A percentile compares a stretch with the other conserved stretches of the same genome.
phyloP scores from a whole-genome alignment of 2,888 invertebrate genomes.

The Xanthia icteritia region DNA sequence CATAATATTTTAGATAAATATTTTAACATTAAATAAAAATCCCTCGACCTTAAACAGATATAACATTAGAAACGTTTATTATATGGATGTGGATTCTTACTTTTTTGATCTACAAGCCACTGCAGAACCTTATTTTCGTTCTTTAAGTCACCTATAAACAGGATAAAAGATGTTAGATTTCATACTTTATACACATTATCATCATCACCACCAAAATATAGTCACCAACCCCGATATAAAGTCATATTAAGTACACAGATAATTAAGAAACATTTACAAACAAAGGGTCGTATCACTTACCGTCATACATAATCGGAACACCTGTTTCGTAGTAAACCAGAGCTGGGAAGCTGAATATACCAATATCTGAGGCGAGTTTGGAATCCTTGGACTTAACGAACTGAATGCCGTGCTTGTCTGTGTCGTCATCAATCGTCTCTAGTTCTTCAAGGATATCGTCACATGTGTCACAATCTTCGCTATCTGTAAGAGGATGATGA shows the following conservation, averaged over 20 bases:
- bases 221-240: slow-evolving; percentile 15
- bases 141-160: slow-evolving; percentile 97
- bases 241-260: slow-evolving; percentile 37
- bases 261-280: slow-evolving; percentile 23
- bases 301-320: slow-evolving; percentile 98
- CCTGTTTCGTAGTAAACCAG: slow-evolving; percentile 98
- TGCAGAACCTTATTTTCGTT: slow-evolving; percentile 98
- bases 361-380: slow-evolving; percentile 96
- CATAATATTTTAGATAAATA: slow-evolving; percentile 68
- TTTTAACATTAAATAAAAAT: slow-evolving; percentile 66
- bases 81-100: slow-evolving; percentile 94
- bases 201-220: slow-evolving; percentile 18
- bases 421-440: slow-evolving; percentile 97
- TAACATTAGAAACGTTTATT: slow-evolving; percentile 76
- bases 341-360: slow-evolving; percentile 97
- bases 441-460: slow-evolving; percentile 96
- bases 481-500: slow-evolving; percentile 89
- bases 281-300: slow-evolving; percentile 90
- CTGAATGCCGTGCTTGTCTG: slow-evolving; percentile 97
- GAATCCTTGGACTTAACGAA: slow-evolving; percentile 98
- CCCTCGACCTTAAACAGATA: slow-evolving; percentile 62
- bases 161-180: slow-evolving; percentile 76
- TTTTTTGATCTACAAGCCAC: slow-evolving; percentile 98
- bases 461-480: slow-evolving; percentile 96
- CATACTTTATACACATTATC: slow-evolving; percentile 28